These are phyloP conservation scores for Peromyscus eremicus DNA, from an alignment of 2,797 vertebrate genomes.

Conservation along the genomic window DNA sequence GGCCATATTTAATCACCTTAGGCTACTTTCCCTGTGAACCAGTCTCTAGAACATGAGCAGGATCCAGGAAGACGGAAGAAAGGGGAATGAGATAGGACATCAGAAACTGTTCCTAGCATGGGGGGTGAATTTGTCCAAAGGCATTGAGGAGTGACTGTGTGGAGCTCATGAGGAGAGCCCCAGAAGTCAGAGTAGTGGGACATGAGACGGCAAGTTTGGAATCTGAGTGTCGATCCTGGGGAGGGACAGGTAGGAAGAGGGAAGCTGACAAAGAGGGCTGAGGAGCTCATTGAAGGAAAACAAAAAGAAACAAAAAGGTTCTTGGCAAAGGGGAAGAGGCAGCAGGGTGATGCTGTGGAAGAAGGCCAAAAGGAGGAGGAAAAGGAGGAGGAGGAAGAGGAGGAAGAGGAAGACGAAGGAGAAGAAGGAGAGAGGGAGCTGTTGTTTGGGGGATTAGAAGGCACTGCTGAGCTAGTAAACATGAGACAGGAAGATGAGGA, in stretches of 20 bases:
- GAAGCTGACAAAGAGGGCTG: not conserved
- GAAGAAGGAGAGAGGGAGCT: not conserved
- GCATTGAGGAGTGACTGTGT: not conserved
- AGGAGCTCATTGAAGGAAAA: not conserved
- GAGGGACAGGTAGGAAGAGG: not conserved
- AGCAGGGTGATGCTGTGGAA: not conserved
- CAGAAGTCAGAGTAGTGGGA: not conserved
- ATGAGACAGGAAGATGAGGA: not conserved
- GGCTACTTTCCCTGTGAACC: not conserved
- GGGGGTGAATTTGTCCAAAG: not conserved
- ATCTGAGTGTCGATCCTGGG: not conserved
- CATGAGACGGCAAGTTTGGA: not conserved
- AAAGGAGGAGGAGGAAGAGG: too few species aligned
- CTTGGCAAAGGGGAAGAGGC: not conserved
- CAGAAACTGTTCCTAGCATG: not conserved
- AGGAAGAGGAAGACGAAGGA: too few species aligned
- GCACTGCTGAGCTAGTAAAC: not conserved
- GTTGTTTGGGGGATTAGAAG: not conserved
- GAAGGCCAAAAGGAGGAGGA: not conserved
- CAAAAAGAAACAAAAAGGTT: not conserved
- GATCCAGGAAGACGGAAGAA: slow-evolving; percentile 1
- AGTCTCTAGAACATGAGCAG: not conserved
- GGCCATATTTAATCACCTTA: not conserved
- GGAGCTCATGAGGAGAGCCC: not conserved
- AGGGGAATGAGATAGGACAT: not conserved